Conservation (phyloP, 2,888 invertebrate species). For the Tortricodes alternella region DNA sequence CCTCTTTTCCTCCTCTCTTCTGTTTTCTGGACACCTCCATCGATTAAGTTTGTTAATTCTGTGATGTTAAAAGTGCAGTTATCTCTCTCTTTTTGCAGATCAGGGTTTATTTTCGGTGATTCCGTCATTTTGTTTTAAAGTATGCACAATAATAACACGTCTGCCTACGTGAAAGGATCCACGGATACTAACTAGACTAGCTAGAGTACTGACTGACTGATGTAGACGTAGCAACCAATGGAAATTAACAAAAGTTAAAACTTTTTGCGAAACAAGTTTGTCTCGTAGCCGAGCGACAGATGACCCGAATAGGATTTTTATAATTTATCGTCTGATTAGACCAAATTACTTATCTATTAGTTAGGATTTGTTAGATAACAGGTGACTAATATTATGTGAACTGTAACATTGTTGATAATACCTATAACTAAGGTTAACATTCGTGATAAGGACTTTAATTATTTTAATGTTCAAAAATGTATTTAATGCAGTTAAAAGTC, state of each 20-base stretch:
- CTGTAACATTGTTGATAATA: not conserved
- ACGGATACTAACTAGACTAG: slow-evolving; percentile 11
- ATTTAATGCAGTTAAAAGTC: too few relatives aligned
- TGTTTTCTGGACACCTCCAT: slow-evolving; percentile 90
- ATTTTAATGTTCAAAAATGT: too few relatives aligned
- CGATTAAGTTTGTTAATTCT: slow-evolving; percentile 90
- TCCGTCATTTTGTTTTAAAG: slow-evolving; percentile 45
- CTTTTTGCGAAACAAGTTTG: slow-evolving; percentile 21
- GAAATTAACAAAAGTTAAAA: too few relatives aligned
- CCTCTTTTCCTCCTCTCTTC: slow-evolving; percentile 83
- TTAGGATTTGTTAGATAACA: slow-evolving; percentile 10
- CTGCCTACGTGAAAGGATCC: slow-evolving; percentile 12
- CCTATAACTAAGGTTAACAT: too few relatives aligned
- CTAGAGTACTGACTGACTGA: not conserved
- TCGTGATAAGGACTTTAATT: too few relatives aligned
- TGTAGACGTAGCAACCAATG: not conserved
- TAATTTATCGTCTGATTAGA: too few relatives aligned
- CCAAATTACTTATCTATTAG: slow-evolving; percentile 10
- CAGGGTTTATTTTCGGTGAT: slow-evolving; percentile 81
- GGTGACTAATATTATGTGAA: not conserved
- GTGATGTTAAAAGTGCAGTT: slow-evolving; percentile 88
- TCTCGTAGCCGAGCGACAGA: too few relatives aligned
- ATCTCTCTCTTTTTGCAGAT: slow-evolving; percentile 88
- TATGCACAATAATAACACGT: slow-evolving; percentile 14
- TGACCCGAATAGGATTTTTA: too few relatives aligned